Evolutionary conservation across 1,140 invertebrate species (phyloP), one percentile per base, ranked within the genome.

Genomic region (Centruroides sculpturatus): DNA sequence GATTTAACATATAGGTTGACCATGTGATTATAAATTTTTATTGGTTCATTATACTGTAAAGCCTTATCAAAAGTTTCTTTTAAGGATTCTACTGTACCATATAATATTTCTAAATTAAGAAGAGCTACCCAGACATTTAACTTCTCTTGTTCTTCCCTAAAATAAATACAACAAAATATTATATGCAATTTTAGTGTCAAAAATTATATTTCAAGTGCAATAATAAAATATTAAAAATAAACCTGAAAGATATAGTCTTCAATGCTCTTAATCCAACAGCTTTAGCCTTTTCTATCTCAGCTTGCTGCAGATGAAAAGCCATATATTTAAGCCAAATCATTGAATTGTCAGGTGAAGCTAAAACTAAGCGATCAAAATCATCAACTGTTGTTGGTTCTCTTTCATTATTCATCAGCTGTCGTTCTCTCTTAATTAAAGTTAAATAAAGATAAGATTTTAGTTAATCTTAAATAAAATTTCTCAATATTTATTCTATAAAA

Each of bases 271-370:
- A 80, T 0, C 83, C 90, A 4, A 97, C 80, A 0, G 78, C 77
- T 62, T 90, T 80, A 0, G 94, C 94, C 70, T 91, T 92, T 5
- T 92, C 89, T 8, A 96, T 81, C 75, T 98, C 91, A 0, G 86
- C 85, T 12, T 82, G 79, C 79, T 89, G 85, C 48, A 94, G 71
- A 73, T 91, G 83, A 72, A 85, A 87, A 0, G 87, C 82, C 80
- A 96, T 93, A 69, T 93, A 98, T 55, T 87, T 81, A 9, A 94
- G 80, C 95, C 95, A 99, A 47, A 86, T 71, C 64, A 87, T 75
- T 8, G 91, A 92, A 71, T 81, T 87, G 70, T 94, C 82, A 0
- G 94, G 93, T 63, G 83, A 84, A 0, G 85, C 81, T 3, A 94
- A 68, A 4, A 97, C 77, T 1, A 93, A 73, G 55, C 87, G 76